Evolutionary conservation across 2,797 vertebrate species (phyloP), one percentile per base, ranked within the genome.

Genomic region (Malacoctenus gilli): DNA sequence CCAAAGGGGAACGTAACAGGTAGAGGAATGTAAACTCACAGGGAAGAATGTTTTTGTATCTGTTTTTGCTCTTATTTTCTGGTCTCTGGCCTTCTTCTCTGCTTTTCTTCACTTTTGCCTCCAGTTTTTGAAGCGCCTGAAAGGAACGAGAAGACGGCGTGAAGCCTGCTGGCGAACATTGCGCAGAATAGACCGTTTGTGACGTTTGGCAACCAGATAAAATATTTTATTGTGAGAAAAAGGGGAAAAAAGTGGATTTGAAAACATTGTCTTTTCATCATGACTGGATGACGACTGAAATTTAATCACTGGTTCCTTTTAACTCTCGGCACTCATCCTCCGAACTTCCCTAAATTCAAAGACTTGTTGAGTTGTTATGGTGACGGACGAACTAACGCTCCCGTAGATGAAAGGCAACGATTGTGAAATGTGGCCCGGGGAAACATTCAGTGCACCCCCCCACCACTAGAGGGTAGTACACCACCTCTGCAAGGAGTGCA

Each of bases 31-130:
- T 12, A 35, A 19, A 61, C 95, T 95, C 71, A 98, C 96, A 99
- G 3, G 97, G 96, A 53, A 98, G 92, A 70, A 98, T 99, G 84
- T 99, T 99, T 90, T 99, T 99, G 80, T 99, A 99, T 82, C 97
- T 89, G 83, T 99, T 99, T 84, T 98, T 98, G 94, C 94, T 92
- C 85, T 98, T 99, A 79, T 99, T 99, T 76, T 98, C 96, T 2
- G 93, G 95, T 61, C 96, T 92, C 90, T 97, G 96, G 2, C 97
- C 97, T 69, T 98, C 96, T 14, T 94, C 92, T 51, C 97, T 87
- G 80, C 95, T 94, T 75, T 95, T 95, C 59, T 94, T 92, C 72
- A 95, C 87, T 82, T 97, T 99, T 1, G 93, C 89, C 85, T 99
- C 96, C 75, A 92, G 77, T 80, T 99, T 98, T 84, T 99, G 97